A percentile compares a stretch with the other conserved stretches of the same genome.
Evolutionary conservation across 1,140 invertebrate species (phyloP).

Genomic region (Neoseiulus cucumeris): DNA sequence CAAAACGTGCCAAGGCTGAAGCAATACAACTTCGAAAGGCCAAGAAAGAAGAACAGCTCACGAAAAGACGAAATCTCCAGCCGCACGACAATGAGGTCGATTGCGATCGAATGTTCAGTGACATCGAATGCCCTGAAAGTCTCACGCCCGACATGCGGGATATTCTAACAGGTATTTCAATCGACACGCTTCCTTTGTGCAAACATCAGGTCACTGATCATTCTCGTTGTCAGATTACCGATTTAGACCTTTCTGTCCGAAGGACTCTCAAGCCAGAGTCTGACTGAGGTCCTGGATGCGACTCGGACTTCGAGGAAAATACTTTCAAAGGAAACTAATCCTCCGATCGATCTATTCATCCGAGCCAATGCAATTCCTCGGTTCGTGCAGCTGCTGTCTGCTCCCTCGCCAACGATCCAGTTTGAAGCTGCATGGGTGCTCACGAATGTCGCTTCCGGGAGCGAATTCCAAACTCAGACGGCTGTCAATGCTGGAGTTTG

Average conservation of each 20-base stretch:
- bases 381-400: slow-evolving; percentile 39
- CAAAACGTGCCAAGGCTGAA: slow-evolving; percentile 59
- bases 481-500: slow-evolving; percentile 47
- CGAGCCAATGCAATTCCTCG: slow-evolving; percentile 59
- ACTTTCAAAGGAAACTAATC: slow-evolving; percentile 69
- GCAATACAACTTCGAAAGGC: slow-evolving; percentile 71
- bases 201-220: no score
- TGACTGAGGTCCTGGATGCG: slow-evolving; percentile 37
- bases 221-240: no score
- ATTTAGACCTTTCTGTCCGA: slow-evolving; percentile 16
- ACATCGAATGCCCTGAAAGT: slow-evolving; percentile 19
- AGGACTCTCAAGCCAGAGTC: slow-evolving; percentile 39
- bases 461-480: slow-evolving; percentile 33
- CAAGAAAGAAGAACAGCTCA: slow-evolving; percentile 74
- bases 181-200: no score
- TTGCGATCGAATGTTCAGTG: neutral
- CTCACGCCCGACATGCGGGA: no score
- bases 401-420: slow-evolving; percentile 26
- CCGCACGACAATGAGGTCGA: slow-evolving; percentile 30
- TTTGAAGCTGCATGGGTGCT: slow-evolving; percentile 39
- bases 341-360: slow-evolving; percentile 79
- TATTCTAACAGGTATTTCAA: no score
- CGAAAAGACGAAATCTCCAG: slow-evolving; percentile 66
- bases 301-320: slow-evolving; percentile 61
- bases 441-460: slow-evolving; percentile 38